phyloP scores from a whole-genome alignment of 2,797 vertebrate species.

The Austrolebias charrua region DNA sequence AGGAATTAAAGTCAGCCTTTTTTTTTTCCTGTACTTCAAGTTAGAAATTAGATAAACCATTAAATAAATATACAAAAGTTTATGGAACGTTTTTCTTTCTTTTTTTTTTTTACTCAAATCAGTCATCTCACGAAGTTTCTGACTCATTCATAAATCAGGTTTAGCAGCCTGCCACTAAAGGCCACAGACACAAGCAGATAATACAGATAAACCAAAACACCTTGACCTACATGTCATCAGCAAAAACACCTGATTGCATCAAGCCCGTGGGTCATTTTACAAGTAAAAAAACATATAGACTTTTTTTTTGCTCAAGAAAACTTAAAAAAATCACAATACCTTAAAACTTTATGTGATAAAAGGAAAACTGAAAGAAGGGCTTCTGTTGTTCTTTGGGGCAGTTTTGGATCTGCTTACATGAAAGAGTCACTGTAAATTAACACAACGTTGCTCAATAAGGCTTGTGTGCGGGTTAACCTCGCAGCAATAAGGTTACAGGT shows the following conservation, averaged over 20 bases:
- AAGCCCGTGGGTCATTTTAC: too few relatives aligned
- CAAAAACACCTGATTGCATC: too few relatives aligned
- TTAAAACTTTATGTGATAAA: too few relatives aligned
- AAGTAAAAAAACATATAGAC: too few relatives aligned
- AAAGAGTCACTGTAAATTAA: not conserved
- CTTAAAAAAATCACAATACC: too few relatives aligned
- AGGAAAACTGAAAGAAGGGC: too few relatives aligned
- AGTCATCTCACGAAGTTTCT: not conserved
- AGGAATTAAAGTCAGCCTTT: not conserved
- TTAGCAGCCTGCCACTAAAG: not conserved
- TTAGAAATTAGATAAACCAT: not conserved
- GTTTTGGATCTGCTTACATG: not conserved
- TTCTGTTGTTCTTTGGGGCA: not conserved
- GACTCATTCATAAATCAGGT: not conserved
- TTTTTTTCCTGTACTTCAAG: not conserved
- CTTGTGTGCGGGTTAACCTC: not conserved
- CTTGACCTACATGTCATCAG: too few relatives aligned
- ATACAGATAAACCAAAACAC: too few relatives aligned
- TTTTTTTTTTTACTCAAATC: not conserved
- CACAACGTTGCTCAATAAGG: not conserved
- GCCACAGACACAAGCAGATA: too few relatives aligned
- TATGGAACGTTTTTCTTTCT: not conserved
- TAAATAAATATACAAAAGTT: not conserved
- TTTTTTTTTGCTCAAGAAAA: too few relatives aligned
- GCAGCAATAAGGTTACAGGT: too few relatives aligned